Evolutionary conservation across 2,113 vertebrate genomes (phyloP), one percentile per base, ranked within the genome.

Genomic region (Gymnocephalus cernua): DNA sequence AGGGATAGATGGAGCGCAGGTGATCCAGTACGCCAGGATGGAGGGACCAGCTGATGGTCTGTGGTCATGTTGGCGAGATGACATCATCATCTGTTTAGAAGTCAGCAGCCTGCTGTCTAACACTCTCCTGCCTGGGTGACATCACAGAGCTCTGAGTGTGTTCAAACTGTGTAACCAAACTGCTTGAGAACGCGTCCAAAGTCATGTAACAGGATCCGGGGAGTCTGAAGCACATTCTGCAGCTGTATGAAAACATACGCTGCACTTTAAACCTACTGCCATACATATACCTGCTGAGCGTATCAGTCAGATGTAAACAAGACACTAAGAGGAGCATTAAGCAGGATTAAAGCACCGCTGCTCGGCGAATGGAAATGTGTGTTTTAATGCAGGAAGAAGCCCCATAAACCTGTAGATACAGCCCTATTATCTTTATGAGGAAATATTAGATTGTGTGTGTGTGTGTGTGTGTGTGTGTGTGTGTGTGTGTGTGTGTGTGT

Each of bases 391-490:
- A 61, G 19, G 50, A 54, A 38, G 61, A 71, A 80, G 77, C 67
- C 51, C 71, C n/a, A 64, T 91, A 84, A 88, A 89, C 80, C 83
- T 66, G 81, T 81, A 86, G 71, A 78, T 67, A 41, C 15, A 15
- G 66, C 66, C 74, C 63, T 50, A 68, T 90, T 85, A 88, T 87
- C 87, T 92, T 92, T 90, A 93, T 82, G 85, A 89, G 90, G 88
- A 87, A 83, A 89, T 87, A 91, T 92, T 84, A 86, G 88, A 81
- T 82, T 69, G 83, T 76, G 27, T 62, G 68, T 75, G 84, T 84
- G 85, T 80, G 84, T 80, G 66, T 48, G 65, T 64, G 58, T 74
- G 35, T 69, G 83, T 76, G 27, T 62, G 68, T 75, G 84, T 83
- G 86, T 80, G 84, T 80, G 69, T 48, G 70, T 64, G 58, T 69